These are phyloP conservation scores for Latrodectus geometricus DNA, from an alignment of 1,140 invertebrate genomes.

Conservation along the genomic window DNA sequence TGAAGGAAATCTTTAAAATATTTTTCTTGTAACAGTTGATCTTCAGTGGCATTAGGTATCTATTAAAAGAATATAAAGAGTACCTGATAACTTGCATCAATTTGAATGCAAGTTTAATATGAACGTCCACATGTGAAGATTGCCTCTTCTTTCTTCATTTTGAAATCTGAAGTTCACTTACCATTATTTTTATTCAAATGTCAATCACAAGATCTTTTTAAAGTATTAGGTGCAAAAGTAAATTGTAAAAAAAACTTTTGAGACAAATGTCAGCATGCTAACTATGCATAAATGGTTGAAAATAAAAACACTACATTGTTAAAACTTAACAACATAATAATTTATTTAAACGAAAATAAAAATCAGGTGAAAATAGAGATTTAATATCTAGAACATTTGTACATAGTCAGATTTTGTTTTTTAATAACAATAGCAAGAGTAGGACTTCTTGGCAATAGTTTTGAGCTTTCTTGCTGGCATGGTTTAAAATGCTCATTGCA, in stretches of 20 bases:
- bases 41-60: slow-evolving; percentile 33
- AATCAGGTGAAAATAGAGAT: slow-evolving; percentile 42
- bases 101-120: slow-evolving; percentile 40
- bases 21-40: no score
- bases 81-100: slow-evolving; percentile 53
- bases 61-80: slow-evolving; percentile 26
- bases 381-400: slow-evolving; percentile 41
- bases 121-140: neutral
- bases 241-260: neutral
- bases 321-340: slow-evolving; percentile 55
- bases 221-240: neutral
- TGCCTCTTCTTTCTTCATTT: neutral
- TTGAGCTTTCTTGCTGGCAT: slow-evolving; percentile 13
- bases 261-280: neutral
- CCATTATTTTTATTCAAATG: neutral
- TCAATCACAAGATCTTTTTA: neutral
- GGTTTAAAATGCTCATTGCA: neutral
- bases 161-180: neutral
- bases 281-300: neutral
- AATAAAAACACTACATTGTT: slow-evolving; percentile 9
- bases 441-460: neutral
- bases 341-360: slow-evolving; percentile 31
- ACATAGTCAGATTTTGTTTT: slow-evolving; percentile 18
- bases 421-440: slow-evolving; percentile 7
- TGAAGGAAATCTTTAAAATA: no score